Conservation (phyloP, 1,140 invertebrate species). For the Kradibia gibbosae region DNA sequence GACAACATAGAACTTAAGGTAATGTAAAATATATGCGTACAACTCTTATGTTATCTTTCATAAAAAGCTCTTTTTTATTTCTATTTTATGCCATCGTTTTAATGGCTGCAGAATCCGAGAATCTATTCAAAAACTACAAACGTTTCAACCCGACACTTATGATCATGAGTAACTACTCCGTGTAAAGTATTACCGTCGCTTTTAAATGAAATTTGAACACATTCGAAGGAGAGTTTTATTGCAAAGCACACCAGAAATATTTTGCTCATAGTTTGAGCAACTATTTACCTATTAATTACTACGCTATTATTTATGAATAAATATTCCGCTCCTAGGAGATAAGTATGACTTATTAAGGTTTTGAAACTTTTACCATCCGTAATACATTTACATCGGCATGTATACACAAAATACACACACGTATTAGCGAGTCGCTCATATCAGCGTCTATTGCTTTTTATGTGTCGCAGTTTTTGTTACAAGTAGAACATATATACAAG, state of each 20-base stretch:
- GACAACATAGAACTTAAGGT: too few species aligned
- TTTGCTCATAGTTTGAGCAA: not conserved
- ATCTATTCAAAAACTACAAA: not conserved
- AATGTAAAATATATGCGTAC: not conserved
- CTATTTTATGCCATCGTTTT: not conserved
- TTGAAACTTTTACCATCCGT: not conserved
- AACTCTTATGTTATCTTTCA: not conserved
- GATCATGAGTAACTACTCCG: not conserved
- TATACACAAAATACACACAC: not conserved
- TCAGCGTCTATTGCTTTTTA: constrained; percentile 11
- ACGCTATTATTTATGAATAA: not conserved
- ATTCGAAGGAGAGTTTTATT: not conserved
- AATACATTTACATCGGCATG: not conserved
- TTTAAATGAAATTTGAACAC: not conserved
- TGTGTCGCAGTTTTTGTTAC: constrained; percentile 6
- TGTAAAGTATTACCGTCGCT: not conserved
- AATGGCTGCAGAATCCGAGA: not conserved
- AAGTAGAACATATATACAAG: not conserved
- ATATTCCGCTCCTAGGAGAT: not conserved
- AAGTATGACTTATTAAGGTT: not conserved
- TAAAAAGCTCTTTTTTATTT: not conserved
- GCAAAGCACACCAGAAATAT: not conserved
- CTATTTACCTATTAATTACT: not conserved
- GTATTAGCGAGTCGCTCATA: not conserved
- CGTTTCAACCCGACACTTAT: not conserved